These are phyloP conservation scores for Drosophila affinis DNA, from an alignment of 2,888 invertebrate species.

Conservation along the genomic window DNA sequence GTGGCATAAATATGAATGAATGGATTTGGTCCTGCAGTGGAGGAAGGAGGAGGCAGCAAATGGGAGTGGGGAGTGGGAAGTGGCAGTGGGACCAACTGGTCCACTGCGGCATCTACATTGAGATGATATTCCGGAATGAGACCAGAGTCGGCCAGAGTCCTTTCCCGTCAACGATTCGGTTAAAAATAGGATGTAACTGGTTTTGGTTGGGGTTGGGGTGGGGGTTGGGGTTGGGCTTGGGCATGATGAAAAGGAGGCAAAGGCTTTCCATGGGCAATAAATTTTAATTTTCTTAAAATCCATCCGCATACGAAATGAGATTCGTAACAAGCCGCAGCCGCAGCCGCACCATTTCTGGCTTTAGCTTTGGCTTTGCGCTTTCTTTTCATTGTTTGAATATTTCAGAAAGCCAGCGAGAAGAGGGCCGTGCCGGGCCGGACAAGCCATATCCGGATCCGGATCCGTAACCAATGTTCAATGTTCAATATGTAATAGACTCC, in stretches of 20 bases:
- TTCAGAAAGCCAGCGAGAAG: slow-evolving; percentile 22
- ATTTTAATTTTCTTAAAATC: slow-evolving; percentile 74
- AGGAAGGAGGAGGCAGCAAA: too few relatives aligned
- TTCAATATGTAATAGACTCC: not conserved
- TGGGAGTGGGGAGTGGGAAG: not conserved
- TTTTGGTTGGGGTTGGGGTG: not conserved
- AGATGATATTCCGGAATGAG: slow-evolving; percentile 27
- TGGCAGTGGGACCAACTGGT: slow-evolving; percentile 44
- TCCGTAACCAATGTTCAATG: not conserved
- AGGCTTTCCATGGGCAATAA: slow-evolving; percentile 70
- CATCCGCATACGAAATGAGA: slow-evolving; percentile 71
- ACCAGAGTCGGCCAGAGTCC: slow-evolving; percentile 17
- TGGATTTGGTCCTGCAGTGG: slow-evolving; percentile 58
- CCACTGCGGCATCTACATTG: slow-evolving; percentile 41
- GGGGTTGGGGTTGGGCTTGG: not conserved
- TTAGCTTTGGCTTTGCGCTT: slow-evolving; percentile 4
- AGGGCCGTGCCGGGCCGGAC: not conserved
- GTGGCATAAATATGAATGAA: slow-evolving; percentile 78
- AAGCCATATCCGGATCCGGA: not conserved
- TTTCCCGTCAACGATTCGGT: slow-evolving; percentile 34
- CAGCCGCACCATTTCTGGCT: slow-evolving; percentile 26
- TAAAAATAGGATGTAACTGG: slow-evolving; percentile 29
- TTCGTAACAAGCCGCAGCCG: slow-evolving; percentile 52
- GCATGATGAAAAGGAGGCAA: not conserved
- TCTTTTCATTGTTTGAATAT: slow-evolving; percentile 31